These are phyloP conservation scores for Chionomys nivalis DNA, from an alignment of 2,113 vertebrate species.

Conservation along the genomic window DNA sequence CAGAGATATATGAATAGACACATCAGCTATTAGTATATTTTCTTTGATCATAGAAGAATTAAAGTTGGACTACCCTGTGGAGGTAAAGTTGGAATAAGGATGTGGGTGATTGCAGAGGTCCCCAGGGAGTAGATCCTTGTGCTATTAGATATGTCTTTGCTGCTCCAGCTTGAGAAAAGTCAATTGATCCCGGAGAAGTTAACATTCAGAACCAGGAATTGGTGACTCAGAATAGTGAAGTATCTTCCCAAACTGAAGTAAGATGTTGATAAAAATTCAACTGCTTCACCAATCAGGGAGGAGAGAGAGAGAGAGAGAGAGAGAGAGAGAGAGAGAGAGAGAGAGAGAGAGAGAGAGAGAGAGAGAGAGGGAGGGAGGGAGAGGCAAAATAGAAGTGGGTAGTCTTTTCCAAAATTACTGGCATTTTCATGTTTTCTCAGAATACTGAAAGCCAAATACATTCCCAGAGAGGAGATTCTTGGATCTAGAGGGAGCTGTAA, in stretches of 20 bases:
- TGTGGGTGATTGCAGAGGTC: background rate
- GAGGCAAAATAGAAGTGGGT: slow-evolving; percentile 22
- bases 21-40: background rate
- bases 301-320: accelerated
- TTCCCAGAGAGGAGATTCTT: slow-evolving; percentile 38
- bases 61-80: background rate
- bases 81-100: too few relatives aligned
- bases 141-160: background rate
- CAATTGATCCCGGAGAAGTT: background rate
- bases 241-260: slow-evolving; percentile 40
- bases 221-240: background rate
- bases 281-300: background rate
- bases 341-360: accelerated
- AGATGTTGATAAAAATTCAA: slow-evolving; percentile 55
- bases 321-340: too few relatives aligned
- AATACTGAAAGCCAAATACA: slow-evolving; percentile 37
- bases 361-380: accelerated
- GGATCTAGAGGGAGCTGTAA: slow-evolving; percentile 1
- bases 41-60: background rate
- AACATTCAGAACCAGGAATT: background rate
- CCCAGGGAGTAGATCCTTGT: background rate
- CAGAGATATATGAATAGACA: background rate
- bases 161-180: background rate
- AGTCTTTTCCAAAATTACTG: slow-evolving; percentile 59
- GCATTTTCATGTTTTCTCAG: background rate